phyloP scores from a whole-genome alignment of 2,797 vertebrate species.

The Alouatta caraya region DNA sequence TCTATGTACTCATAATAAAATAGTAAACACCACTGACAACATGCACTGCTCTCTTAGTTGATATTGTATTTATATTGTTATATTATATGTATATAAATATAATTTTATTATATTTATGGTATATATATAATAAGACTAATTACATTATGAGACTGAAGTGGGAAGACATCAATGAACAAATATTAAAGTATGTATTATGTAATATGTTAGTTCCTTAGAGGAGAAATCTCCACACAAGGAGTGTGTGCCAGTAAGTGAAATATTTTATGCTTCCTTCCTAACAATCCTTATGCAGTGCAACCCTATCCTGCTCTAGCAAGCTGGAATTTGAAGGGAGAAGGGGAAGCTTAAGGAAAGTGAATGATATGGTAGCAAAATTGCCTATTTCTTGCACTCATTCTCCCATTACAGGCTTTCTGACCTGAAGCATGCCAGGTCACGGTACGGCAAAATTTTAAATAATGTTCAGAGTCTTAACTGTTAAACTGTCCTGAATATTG shows the following conservation, averaged over 20 bases:
- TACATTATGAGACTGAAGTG: not conserved
- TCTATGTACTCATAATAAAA: not conserved
- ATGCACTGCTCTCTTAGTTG: not conserved
- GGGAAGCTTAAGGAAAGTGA: not conserved
- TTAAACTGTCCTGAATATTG: not conserved
- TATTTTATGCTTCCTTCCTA: not conserved
- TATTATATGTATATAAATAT: not conserved
- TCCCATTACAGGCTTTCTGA: not conserved
- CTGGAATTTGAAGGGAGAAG: not conserved
- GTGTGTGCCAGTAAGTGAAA: not conserved
- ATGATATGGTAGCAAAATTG: not conserved
- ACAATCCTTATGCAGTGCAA: not conserved
- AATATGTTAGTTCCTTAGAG: not conserved
- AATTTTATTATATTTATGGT: not conserved
- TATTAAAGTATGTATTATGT: not conserved
- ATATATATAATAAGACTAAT: not conserved
- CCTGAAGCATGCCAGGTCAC: not conserved
- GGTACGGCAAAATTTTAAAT: not conserved
- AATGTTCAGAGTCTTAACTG: not conserved
- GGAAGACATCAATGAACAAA: not conserved
- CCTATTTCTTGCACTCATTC: fast-evolving
- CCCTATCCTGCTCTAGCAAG: not conserved
- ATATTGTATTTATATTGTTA: not conserved
- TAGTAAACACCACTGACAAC: not conserved
- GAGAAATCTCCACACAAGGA: not conserved